Percentiles rank a stretch among this genome's conserved stretches.
These are phyloP conservation scores for Actinia tenebrosa DNA, from an alignment of 64 coral and sea anemone genomes.

Conservation along the genomic window DNA sequence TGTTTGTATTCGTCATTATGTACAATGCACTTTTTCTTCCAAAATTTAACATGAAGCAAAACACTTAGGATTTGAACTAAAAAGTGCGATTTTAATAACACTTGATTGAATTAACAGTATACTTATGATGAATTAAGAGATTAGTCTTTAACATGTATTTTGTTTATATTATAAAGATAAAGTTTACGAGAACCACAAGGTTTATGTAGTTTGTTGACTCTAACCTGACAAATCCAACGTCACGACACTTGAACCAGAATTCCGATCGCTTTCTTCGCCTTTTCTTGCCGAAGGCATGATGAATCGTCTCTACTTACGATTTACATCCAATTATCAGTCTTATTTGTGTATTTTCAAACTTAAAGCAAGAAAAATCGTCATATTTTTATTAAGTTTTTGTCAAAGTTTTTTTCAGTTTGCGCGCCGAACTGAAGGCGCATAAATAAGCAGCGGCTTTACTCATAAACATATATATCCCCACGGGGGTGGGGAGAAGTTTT, in stretches of 20 bases:
- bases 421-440: conserved; percentile 21
- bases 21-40: neutral
- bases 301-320: neutral
- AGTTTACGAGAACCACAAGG: neutral
- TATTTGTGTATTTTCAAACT: neutral
- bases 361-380: neutral
- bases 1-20: neutral
- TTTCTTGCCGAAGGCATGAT: neutral
- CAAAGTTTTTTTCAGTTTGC: conserved; percentile 21
- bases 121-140: conserved; percentile 1
- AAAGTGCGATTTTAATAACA: neutral
- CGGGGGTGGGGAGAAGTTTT: neutral
- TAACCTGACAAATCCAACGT: conserved; percentile 33
- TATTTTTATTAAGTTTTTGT: neutral
- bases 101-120: neutral
- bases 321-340: neutral
- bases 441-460: conserved; percentile 8
- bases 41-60: neutral
- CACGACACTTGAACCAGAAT: conserved; percentile 12
- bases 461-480: neutral
- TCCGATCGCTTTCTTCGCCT: neutral
- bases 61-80: neutral
- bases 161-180: neutral
- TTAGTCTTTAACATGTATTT: neutral
- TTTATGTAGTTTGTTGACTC: neutral